Base-by-base conservation (phyloP, 1,140 invertebrate genomes). In the Venturia canescens region DNA sequence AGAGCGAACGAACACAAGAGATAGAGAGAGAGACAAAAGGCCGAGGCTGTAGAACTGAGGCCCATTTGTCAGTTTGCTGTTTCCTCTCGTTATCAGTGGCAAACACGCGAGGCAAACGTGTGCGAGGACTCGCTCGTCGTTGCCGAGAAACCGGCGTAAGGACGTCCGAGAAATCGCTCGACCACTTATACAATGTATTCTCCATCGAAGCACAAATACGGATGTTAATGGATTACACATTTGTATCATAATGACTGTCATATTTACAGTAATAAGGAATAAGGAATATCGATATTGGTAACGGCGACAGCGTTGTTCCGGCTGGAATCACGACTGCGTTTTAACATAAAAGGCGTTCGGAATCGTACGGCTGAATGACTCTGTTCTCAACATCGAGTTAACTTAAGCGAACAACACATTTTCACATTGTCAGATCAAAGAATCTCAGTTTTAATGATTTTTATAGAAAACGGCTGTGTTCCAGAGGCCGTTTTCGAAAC, bases 51-150 rank as follows among this genome's bases (percentile, higher is more conserved):
- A 48, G 34, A 48, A 71, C 44, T 71, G 50, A n/a, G 27, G 69
- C 69, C 71, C 71, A 74, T 74, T 74, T 57, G 71, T 74, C 53
- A 83, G 66, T 60, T 76, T 71, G 29, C 66, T 71, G 79, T 67
- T 83, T 63, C 60, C 80, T 69, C 75, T 80, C 75, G 82, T 79
- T 83, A 83, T 83, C 79, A 80, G 79, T 80, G 26, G 78, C 69
- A 60, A 83, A 76, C 82, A 80, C 69, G 79, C 75, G 76, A 80
- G 53, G 78, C 78, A 79, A 80, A 83, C 79, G 82, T 83, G 82
- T 83, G 79, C 78, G 74, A 82, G 23, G n/a, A 72, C 48, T 44
- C 71, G 71, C 27, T 74, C 48, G 48, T 53, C 71, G 23, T 48
- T 48, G 21, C 15, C 34, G 38, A 44, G 38, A 70, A 63, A 63